These are phyloP conservation scores for Malurus melanocephalus DNA, from an alignment of 2,113 vertebrate genomes.

Conservation along the genomic window DNA sequence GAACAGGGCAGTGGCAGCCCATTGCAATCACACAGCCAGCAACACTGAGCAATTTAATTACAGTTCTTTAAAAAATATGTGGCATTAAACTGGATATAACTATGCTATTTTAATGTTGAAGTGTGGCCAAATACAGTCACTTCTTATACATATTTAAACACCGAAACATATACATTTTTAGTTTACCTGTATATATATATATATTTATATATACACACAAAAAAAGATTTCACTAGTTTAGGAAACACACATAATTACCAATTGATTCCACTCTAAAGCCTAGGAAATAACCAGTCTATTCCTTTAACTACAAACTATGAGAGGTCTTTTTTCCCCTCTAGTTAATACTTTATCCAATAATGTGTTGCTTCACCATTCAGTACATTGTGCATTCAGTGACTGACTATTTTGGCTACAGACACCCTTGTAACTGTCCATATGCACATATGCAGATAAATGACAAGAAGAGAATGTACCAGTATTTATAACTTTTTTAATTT, in stretches of 20 bases:
- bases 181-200: too few relatives aligned
- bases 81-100: neutral
- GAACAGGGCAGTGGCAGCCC: neutral
- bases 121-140: neutral
- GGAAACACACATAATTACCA: neutral
- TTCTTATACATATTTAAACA: neutral
- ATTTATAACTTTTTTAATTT: neutral
- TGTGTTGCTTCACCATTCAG: neutral
- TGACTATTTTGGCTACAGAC: neutral
- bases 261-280: neutral
- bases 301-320: neutral
- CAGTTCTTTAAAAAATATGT: neutral
- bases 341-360: neutral
- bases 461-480: rapidly evolving
- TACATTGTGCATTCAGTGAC: neutral
- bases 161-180: too few relatives aligned
- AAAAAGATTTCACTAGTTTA: neutral
- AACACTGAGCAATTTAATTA: neutral
- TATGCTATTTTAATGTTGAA: neutral
- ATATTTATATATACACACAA: neutral
- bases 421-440: neutral
- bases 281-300: neutral
- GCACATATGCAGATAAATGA: neutral
- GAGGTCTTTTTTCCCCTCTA: rapidly evolving
- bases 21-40: neutral